A percentile compares a stretch with the other conserved stretches of the same genome.
phyloP scores from a whole-genome alignment of 2,113 vertebrate genomes.

The Cyphomyrus plagiostoma region DNA sequence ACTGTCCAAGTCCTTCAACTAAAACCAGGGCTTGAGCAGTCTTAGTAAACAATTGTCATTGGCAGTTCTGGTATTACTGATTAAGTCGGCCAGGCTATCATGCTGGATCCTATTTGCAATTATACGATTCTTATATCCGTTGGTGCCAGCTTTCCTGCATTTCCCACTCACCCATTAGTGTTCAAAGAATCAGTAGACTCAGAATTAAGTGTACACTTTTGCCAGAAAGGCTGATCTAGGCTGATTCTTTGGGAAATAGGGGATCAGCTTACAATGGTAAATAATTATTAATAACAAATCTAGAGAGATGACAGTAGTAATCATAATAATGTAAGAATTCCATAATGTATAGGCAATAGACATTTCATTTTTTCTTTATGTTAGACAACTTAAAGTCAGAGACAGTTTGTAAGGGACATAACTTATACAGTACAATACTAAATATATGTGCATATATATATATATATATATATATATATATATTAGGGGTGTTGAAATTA shows the following conservation, averaged over 20 bases:
- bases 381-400: not conserved
- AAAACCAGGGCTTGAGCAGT: not conserved
- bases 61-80: constrained; percentile 5
- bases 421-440: too few relatives aligned
- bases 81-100: not conserved
- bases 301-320: not conserved
- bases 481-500: too few relatives aligned
- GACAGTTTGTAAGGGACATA: not conserved
- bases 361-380: not conserved
- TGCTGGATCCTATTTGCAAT: not conserved
- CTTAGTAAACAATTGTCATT: not conserved
- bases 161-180: not conserved
- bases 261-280: not conserved
- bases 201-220: not conserved
- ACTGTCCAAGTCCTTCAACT: not conserved
- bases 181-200: not conserved
- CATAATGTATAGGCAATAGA: not conserved
- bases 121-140: not conserved
- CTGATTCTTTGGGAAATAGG: not conserved
- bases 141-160: not conserved
- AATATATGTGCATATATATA: too few relatives aligned
- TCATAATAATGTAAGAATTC: not conserved
- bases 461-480: too few relatives aligned
- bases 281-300: not conserved
- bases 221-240: not conserved